These are phyloP conservation scores for Diacarnus erythraeanus DNA, from an alignment of 37 sponge, comb jelly and placozoan species.

Conservation along the genomic window DNA sequence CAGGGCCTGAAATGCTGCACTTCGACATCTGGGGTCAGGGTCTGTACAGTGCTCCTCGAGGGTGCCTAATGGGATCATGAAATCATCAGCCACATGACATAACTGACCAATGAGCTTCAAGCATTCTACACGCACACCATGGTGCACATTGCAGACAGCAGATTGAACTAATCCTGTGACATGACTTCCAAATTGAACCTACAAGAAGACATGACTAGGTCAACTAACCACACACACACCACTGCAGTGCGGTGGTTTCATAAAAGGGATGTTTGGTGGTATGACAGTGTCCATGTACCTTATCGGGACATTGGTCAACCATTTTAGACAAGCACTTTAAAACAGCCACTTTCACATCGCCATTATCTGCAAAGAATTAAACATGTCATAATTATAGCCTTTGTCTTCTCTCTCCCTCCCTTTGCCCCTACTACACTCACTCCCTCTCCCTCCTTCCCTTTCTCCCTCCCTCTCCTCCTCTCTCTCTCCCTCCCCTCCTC, in stretches of 20 bases:
- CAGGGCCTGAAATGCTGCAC: constrained; percentile 60
- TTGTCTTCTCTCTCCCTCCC: no score
- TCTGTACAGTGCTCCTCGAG: constrained; percentile 45
- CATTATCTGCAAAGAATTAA: not conserved
- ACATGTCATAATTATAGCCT: not conserved
- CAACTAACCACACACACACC: no score
- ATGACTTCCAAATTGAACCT: constrained; percentile 1
- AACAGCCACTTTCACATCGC: constrained; percentile 22
- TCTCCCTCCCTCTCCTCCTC: not conserved
- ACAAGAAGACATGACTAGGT: not conserved
- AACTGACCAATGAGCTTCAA: constrained; percentile 70
- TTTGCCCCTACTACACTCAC: not conserved
- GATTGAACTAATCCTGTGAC: not conserved
- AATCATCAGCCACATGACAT: constrained; percentile 28
- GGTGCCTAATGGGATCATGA: constrained; percentile 17
- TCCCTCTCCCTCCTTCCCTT: not conserved
- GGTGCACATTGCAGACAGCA: constrained; percentile 28
- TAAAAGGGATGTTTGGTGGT: no score
- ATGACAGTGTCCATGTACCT: no score
- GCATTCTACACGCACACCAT: constrained; percentile 63
- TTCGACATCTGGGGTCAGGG: constrained; percentile 69
- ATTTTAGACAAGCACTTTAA: constrained; percentile 21
- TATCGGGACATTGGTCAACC: not conserved
- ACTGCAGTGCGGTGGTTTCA: no score
- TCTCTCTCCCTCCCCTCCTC: not conserved